These are phyloP conservation scores for Coluber constrictor DNA, from an alignment of 2,797 vertebrate genomes.

Conservation along the genomic window DNA sequence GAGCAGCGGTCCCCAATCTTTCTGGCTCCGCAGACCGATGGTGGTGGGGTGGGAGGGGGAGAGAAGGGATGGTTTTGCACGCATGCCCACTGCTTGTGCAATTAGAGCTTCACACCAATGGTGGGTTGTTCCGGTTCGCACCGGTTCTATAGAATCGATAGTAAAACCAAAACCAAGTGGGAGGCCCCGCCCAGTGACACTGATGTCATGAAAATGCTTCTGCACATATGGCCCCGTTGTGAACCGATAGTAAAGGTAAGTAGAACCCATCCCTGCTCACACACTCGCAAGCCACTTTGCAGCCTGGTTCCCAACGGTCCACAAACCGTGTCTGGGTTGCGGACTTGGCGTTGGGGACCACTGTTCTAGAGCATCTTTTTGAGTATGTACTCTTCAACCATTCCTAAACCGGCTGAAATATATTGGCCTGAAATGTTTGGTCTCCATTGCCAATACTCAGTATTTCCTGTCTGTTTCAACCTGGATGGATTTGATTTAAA, in stretches of 20 bases:
- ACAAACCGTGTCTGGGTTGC: not conserved
- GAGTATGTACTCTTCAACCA: not conserved
- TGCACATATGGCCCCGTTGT: no score
- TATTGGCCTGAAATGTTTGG: not conserved
- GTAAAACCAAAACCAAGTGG: no score
- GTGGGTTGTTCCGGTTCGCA: no score
- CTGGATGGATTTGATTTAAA: no score
- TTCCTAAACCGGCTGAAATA: not conserved
- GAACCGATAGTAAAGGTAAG: no score
- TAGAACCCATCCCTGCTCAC: no score
- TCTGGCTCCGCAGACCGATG: not conserved
- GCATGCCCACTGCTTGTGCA: not conserved
- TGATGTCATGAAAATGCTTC: no score
- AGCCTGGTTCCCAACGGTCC: not conserved
- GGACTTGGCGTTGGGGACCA: not conserved
- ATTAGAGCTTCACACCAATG: not conserved
- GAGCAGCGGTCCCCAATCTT: not conserved
- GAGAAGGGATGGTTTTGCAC: not conserved
- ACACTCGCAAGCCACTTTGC: not conserved
- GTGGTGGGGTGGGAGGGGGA: rapidly evolving
- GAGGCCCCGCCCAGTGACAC: no score
- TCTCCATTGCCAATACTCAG: not conserved
- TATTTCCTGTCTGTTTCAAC: not conserved
- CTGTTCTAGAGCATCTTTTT: not conserved
- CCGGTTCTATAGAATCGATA: no score